Evolutionary conservation across 1,140 invertebrate species (phyloP), one percentile per base, ranked within the genome.

Genomic region (Stenopsyche tienmushanensis): DNA sequence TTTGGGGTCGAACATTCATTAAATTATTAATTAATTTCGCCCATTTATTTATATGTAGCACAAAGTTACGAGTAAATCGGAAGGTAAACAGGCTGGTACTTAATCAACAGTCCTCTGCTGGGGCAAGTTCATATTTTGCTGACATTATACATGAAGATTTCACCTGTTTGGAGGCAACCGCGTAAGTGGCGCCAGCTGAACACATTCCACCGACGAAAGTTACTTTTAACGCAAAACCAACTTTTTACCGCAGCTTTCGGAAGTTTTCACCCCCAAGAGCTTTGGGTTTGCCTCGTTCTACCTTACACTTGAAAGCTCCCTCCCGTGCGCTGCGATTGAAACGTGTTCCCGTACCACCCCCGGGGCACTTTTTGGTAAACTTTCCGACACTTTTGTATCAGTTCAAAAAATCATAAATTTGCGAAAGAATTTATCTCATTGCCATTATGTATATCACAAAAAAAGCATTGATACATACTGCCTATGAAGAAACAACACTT

Each of bases 121-220:
- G n/a, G n/a, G n/a, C n/a, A n/a, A n/a, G n/a, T n/a, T n/a, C n/a
- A n/a, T n/a, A n/a, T n/a, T n/a, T n/a, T n/a, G n/a, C n/a, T n/a
- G n/a, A n/a, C n/a, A n/a, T n/a, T n/a, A n/a, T n/a, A n/a, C n/a
- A n/a, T n/a, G n/a, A n/a, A n/a, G n/a, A n/a, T n/a, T n/a, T n/a
- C n/a, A 34, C 13, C 13, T 34, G 29, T 34, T 7, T 34, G 29
- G 29, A 7, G 5, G 29, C 29, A n/a, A n/a, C n/a, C 13, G 5
- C 13, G 29, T 13, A 34, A 34, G 29, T 34, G 29, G 52, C 21
- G 21, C 52, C 52, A 55, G 52, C 25, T 55, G 52, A 55, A 20
- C 47, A 49, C 25, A 55, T 55, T 55, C 24, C 26, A n/a, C 24
- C 24, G 26, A 9, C 20, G 5, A 34, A 34, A 34, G 29, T 34